phyloP scores from a whole-genome alignment of 2,113 vertebrate genomes.

The Xiphophorus maculatus region DNA sequence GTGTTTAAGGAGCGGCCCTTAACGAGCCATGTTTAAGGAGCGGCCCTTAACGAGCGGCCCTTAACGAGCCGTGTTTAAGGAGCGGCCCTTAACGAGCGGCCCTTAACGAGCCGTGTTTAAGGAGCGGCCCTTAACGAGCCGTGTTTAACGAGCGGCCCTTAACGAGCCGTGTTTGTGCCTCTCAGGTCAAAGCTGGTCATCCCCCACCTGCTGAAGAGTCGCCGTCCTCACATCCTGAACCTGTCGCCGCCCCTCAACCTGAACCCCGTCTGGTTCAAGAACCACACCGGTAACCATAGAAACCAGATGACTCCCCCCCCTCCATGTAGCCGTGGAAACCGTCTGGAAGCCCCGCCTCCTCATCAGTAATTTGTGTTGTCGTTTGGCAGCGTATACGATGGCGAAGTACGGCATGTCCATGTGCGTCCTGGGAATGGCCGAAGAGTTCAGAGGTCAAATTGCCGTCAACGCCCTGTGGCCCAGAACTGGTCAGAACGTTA shows the following conservation, averaged over 20 bases:
- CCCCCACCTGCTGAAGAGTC: constrained; percentile 90
- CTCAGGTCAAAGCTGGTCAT: constrained; percentile 93
- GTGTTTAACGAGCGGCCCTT: background rate
- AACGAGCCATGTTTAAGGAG: too few species aligned
- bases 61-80: too few species aligned
- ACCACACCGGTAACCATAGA: constrained; percentile 83
- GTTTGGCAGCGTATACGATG: constrained; percentile 90
- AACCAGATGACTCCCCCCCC: background rate
- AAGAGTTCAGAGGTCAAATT: constrained; percentile 95
- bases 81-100: too few species aligned
- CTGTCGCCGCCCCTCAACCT: constrained; percentile 95
- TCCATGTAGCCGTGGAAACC: constrained; percentile 27
- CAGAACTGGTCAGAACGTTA: constrained; percentile 83
- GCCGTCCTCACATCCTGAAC: constrained; percentile 92
- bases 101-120: too few species aligned
- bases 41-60: too few species aligned
- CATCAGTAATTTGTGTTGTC: background rate
- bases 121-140: too few species aligned
- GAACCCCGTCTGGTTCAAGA: constrained; percentile 97
- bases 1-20: too few species aligned
- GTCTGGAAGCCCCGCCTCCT: background rate
- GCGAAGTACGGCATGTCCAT: constrained; percentile 99
- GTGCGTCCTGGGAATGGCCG: constrained; percentile 98
- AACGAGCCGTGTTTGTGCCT: background rate
- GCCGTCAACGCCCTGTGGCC: constrained; percentile 98